Evolutionary conservation across 2,888 invertebrate genomes (phyloP).

Genomic region (Tubulanus polymorphus): DNA sequence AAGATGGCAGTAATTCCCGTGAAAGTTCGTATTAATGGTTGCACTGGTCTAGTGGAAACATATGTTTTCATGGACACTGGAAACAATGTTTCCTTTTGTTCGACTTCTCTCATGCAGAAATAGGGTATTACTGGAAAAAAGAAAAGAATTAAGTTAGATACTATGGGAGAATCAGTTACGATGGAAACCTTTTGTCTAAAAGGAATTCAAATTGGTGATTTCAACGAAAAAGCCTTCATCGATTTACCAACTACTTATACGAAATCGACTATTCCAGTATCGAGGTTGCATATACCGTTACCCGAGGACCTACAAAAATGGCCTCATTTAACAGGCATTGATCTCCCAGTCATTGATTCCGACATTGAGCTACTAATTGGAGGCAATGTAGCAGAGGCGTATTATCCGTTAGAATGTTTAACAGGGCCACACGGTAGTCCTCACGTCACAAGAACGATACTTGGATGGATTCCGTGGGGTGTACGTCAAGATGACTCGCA

Average conservation of each 20-base stretch:
- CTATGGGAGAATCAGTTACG: slow-evolving; percentile 13
- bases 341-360: slow-evolving; percentile 13
- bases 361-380: slow-evolving; percentile 23
- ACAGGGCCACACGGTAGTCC: slow-evolving; percentile 14
- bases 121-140: slow-evolving; percentile 9
- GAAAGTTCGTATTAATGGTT: too few species aligned
- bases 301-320: slow-evolving; percentile 18
- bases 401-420: slow-evolving; percentile 20
- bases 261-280: slow-evolving; percentile 18
- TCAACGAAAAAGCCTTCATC: slow-evolving; percentile 9
- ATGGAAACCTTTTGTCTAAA: slow-evolving; percentile 6
- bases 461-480: too few species aligned
- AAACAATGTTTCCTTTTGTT: slow-evolving; percentile 22
- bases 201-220: slow-evolving; percentile 17
- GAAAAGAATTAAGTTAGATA: slow-evolving; percentile 18
- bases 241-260: slow-evolving; percentile 19
- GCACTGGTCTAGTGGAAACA: slow-evolving; percentile 12
- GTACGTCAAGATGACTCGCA: too few species aligned
- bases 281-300: slow-evolving; percentile 23
- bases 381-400: slow-evolving; percentile 22
- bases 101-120: slow-evolving; percentile 10
- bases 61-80: slow-evolving; percentile 26
- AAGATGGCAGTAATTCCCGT: too few species aligned
- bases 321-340: slow-evolving; percentile 19
- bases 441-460: slow-evolving; percentile 18